These are phyloP conservation scores for Tetragonisca angustula DNA, from an alignment of 2,888 invertebrate genomes.

Conservation along the genomic window DNA sequence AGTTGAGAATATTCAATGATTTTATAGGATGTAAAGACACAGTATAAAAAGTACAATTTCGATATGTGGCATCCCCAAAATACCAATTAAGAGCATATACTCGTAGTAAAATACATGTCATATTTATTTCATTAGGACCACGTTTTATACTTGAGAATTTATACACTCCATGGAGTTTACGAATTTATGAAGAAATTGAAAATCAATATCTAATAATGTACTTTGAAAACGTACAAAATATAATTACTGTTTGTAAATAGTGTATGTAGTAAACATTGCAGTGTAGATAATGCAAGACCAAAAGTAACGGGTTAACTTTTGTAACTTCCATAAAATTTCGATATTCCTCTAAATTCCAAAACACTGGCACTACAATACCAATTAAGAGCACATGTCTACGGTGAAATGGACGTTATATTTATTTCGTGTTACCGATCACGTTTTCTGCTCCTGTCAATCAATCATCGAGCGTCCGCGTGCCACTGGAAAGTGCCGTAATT, in stretches of 20 bases:
- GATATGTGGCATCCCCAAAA: not conserved
- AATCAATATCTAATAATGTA: too few relatives aligned
- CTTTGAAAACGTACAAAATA: too few relatives aligned
- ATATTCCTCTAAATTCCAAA: not conserved
- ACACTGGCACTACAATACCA: not conserved
- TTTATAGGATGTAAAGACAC: not conserved
- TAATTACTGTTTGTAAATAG: too few relatives aligned
- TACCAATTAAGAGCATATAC: not conserved
- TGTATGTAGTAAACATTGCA: too few relatives aligned
- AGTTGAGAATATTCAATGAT: not conserved
- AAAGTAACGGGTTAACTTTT: not conserved
- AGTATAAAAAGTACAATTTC: not conserved
- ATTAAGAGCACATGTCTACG: not conserved
- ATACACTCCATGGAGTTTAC: too few relatives aligned
- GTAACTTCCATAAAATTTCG: not conserved
- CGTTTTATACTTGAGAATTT: not conserved
- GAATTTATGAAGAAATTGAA: too few relatives aligned
- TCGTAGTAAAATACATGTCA: not conserved
- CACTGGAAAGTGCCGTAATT: constrained; percentile 1
- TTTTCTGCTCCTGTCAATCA: not conserved
- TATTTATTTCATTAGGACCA: not conserved
- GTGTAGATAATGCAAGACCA: too few relatives aligned
- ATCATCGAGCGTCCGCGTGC: not conserved
- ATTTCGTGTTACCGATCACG: not conserved
- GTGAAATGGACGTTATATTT: not conserved